Percentiles rank a stretch among this genome's conserved stretches.
These are phyloP conservation scores for Aphidius ervi DNA, from an alignment of 1,140 invertebrate species.

Conservation along the genomic window DNA sequence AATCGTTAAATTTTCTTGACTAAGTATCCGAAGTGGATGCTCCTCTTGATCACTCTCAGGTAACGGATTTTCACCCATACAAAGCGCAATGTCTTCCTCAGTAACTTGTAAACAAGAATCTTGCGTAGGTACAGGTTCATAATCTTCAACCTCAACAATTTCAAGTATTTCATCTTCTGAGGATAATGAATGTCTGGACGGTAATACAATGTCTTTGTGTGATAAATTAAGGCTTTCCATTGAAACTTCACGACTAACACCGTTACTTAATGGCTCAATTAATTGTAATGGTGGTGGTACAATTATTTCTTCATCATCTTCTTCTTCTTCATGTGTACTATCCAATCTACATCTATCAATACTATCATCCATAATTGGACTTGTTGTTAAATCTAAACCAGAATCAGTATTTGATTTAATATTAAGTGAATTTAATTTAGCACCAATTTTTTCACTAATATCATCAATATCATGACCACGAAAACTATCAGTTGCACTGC, in stretches of 20 bases:
- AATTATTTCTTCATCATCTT: constrained; percentile 70
- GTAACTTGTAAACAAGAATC: constrained; percentile 83
- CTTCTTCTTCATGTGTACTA: constrained; percentile 49
- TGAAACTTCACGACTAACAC: constrained; percentile 67
- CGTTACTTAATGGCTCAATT: constrained; percentile 66
- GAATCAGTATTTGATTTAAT: constrained; percentile 41
- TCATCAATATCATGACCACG: constrained; percentile 46
- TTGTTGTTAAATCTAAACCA: constrained; percentile 36
- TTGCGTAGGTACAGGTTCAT: constrained; percentile 76
- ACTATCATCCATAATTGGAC: constrained; percentile 41
- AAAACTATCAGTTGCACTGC: constrained; percentile 39
- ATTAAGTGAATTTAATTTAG: constrained; percentile 45
- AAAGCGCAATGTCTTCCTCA: constrained; percentile 85
- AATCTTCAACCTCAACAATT: constrained; percentile 77
- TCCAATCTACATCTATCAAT: constrained; percentile 36
- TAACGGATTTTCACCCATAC: constrained; percentile 76
- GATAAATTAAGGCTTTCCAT: constrained; percentile 69
- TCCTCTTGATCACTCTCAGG: constrained; percentile 70
- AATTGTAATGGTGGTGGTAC: constrained; percentile 72
- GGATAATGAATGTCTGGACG: constrained; percentile 45
- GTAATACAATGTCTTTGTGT: constrained; percentile 46
- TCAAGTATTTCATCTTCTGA: constrained; percentile 71
- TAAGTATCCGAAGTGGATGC: constrained; percentile 81
- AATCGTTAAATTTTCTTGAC: constrained; percentile 84
- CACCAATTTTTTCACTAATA: constrained; percentile 46